Conservation (phyloP, 2,797 vertebrate genomes). For the Paedocypris micromegethes region DNA sequence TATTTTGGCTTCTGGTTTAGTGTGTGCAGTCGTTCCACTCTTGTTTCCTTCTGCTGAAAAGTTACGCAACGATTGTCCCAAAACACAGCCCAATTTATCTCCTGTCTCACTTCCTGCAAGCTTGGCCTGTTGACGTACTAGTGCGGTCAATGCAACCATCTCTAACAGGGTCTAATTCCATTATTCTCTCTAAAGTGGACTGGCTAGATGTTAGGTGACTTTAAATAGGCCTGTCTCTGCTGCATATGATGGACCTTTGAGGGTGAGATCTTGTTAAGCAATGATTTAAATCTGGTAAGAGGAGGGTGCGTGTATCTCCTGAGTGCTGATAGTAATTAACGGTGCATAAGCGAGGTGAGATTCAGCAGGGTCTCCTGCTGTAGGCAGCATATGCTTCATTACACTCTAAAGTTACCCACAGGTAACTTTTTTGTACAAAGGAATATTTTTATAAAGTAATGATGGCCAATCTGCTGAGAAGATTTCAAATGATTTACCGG, state of each 20-base stretch:
- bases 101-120: not conserved
- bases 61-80: constrained; percentile 1
- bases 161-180: not conserved
- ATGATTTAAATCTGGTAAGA: constrained; percentile 11
- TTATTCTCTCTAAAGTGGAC: not conserved
- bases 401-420: constrained; percentile 27
- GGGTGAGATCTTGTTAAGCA: constrained; percentile 2
- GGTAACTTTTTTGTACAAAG: too few relatives aligned
- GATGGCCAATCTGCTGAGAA: too few relatives aligned
- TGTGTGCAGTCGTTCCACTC: constrained; percentile 7
- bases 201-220: not conserved
- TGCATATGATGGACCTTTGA: not conserved
- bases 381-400: constrained; percentile 54
- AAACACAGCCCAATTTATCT: constrained; percentile 16
- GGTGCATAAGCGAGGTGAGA: constrained; percentile 10
- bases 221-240: constrained; percentile 1
- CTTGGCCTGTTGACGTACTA: not conserved
- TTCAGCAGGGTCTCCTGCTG: constrained; percentile 50
- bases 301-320: constrained; percentile 5
- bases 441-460: too few relatives aligned
- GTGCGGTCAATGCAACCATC: not conserved
- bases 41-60: constrained; percentile 1
- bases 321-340: constrained; percentile 11
- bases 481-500: too few relatives aligned
- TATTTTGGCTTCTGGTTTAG: not conserved